A percentile compares a stretch with the other conserved stretches of the same genome.
phyloP scores from a whole-genome alignment of 92 coral and sea anemone genomes.

The Siderastrea radians region DNA sequence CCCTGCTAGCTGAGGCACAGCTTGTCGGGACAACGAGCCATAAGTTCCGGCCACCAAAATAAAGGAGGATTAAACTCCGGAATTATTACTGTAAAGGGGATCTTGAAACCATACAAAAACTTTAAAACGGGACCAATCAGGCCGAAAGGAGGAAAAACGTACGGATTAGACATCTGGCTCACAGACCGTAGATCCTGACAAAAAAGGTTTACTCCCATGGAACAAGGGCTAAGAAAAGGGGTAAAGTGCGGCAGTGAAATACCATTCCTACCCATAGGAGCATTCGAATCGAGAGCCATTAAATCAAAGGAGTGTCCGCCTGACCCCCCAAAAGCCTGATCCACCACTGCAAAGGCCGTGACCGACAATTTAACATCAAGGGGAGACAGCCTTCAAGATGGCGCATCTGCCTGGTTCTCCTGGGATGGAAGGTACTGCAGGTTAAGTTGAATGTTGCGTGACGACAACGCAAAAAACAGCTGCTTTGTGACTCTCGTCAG shows the following conservation, averaged over 20 bases:
- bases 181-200: slow-evolving; percentile 27
- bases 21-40: slow-evolving; percentile 21
- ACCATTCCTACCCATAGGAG: slow-evolving; percentile 22
- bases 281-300: slow-evolving; percentile 52
- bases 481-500: slow-evolving; percentile 26
- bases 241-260: slow-evolving; percentile 46
- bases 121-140: slow-evolving; percentile 35
- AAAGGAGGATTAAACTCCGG: slow-evolving; percentile 2
- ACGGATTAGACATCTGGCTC: slow-evolving; percentile 15
- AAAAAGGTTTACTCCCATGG: slow-evolving; percentile 51
- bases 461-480: background rate
- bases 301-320: slow-evolving; percentile 32
- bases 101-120: slow-evolving; percentile 1
- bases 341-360: slow-evolving; percentile 20
- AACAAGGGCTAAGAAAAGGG: slow-evolving; percentile 26
- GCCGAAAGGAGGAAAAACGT: slow-evolving; percentile 43
- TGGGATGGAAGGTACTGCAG: slow-evolving; percentile 34
- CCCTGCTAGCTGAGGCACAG: slow-evolving; percentile 31
- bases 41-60: slow-evolving; percentile 46
- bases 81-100: slow-evolving; percentile 19
- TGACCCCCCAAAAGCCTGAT: slow-evolving; percentile 25
- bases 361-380: slow-evolving; percentile 24
- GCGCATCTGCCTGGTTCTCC: slow-evolving; percentile 49
- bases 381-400: slow-evolving; percentile 30
- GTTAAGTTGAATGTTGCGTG: slow-evolving; percentile 25